Evolutionary conservation across 2,797 vertebrate species (phyloP).

Genomic region (Hypotaenidia okinawae): DNA sequence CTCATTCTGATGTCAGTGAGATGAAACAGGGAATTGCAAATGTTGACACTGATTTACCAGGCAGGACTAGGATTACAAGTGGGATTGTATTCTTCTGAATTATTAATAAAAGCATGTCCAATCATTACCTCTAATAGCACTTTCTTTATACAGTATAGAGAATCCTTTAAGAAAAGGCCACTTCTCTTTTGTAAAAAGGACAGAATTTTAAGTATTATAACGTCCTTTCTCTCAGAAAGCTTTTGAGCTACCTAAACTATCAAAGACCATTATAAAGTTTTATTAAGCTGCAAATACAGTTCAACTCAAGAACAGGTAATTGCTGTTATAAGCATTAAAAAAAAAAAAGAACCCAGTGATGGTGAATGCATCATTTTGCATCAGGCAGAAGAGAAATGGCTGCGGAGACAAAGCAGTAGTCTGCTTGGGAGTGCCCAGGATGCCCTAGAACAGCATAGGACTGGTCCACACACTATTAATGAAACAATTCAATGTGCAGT

Average conservation of each 20-base stretch:
- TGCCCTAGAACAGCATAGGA: not conserved
- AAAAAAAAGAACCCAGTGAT: not conserved
- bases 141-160: not conserved
- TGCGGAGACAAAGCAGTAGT: not conserved
- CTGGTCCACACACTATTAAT: not conserved
- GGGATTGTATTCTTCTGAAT: not conserved
- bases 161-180: not conserved
- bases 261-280: not conserved
- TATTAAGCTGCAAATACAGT: not conserved
- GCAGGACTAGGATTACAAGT: not conserved
- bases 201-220: not conserved
- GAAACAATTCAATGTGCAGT: not conserved
- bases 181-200: not conserved
- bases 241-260: not conserved
- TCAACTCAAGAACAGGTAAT: not conserved
- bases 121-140: not conserved
- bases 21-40: not conserved
- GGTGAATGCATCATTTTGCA: not conserved
- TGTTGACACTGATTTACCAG: not conserved
- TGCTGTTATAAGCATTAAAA: not conserved
- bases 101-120: not conserved
- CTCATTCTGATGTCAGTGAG: not conserved
- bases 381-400: not conserved
- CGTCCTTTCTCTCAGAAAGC: not conserved
- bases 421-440: not conserved